Evolutionary conservation across 2,113 vertebrate species (phyloP).

Genomic region (Pycnonotus jocosus): DNA sequence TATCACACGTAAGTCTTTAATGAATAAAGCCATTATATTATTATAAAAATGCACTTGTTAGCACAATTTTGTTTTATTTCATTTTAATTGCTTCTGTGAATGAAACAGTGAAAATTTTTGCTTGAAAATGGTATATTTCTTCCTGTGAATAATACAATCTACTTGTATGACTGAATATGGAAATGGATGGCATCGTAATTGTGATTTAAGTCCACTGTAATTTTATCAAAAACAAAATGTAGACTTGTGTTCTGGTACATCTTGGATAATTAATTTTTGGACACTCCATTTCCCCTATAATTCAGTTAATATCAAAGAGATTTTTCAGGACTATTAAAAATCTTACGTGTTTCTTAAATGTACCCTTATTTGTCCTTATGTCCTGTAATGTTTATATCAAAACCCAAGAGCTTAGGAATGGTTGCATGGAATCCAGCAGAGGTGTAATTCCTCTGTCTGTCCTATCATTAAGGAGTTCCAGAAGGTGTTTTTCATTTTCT

Average conservation of each 20-base stretch:
- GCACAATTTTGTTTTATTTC: neutral
- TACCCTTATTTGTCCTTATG: neutral
- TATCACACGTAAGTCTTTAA: no score
- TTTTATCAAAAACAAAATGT: neutral
- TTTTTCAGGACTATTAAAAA: neutral
- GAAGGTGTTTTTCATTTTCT: neutral
- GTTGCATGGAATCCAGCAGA: neutral
- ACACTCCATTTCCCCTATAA: neutral
- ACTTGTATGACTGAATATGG: neutral
- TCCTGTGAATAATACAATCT: neutral
- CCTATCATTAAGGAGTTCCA: neutral
- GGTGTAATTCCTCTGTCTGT: neutral
- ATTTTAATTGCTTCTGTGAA: neutral
- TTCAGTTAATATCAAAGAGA: neutral
- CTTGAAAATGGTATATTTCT: neutral
- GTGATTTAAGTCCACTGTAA: neutral
- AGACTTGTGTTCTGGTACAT: neutral
- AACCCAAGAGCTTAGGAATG: neutral
- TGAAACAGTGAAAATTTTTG: neutral
- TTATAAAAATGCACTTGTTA: neutral
- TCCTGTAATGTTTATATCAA: neutral
- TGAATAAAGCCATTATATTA: neutral
- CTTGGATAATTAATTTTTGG: neutral
- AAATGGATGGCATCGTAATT: neutral
- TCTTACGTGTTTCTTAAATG: fast-evolving